phyloP scores from a whole-genome alignment of 2,113 vertebrate genomes.

The Drymodes brunneopygia region DNA sequence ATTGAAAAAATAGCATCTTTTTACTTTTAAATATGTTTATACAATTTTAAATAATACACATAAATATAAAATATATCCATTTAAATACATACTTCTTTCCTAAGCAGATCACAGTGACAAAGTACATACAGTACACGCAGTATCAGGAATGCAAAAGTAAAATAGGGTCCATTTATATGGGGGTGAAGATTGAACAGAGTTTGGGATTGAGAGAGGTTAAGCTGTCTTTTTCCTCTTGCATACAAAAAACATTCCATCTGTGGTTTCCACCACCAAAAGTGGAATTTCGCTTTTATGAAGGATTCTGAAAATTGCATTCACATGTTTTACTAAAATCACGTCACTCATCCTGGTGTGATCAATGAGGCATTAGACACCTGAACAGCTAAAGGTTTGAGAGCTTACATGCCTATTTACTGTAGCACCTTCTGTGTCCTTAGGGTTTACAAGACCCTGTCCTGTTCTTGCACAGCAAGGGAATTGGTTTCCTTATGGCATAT shows the following conservation, averaged over 20 bases:
- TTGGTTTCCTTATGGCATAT: neutral
- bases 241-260: neutral
- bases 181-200: neutral
- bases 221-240: neutral
- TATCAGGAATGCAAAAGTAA: neutral
- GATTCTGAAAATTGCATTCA: neutral
- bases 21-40: neutral
- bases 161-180: neutral
- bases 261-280: neutral
- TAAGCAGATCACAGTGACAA: neutral
- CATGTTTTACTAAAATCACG: neutral
- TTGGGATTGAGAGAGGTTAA: neutral
- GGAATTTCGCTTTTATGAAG: neutral
- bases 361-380: neutral
- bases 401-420: neutral
- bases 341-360: neutral
- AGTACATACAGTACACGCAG: neutral
- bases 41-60: neutral
- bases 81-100: neutral
- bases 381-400: neutral
- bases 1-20: neutral
- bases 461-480: neutral
- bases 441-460: neutral
- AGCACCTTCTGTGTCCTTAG: neutral
- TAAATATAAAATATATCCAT: neutral